These are phyloP conservation scores for Oeneis ivallda DNA, from an alignment of 2,888 invertebrate genomes.

Conservation along the genomic window DNA sequence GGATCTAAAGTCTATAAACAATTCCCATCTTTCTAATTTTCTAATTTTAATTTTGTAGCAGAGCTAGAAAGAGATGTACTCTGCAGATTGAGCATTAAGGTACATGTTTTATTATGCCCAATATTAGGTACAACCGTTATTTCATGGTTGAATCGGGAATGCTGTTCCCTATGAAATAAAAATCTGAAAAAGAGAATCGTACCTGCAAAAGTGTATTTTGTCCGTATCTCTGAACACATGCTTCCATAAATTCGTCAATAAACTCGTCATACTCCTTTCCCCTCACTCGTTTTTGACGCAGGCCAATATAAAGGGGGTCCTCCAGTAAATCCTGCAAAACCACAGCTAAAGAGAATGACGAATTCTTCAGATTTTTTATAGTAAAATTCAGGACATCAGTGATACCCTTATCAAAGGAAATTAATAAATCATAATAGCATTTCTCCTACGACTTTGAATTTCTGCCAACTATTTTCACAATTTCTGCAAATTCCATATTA, in stretches of 20 bases:
- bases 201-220: conserved; percentile 91
- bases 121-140: no score
- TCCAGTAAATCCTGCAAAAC: conserved; percentile 87
- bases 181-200: no score
- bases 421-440: not conserved
- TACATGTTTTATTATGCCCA: no score
- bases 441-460: not conserved
- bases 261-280: conserved; percentile 95
- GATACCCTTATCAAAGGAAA: not conserved
- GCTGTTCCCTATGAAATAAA: no score
- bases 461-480: not conserved
- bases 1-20: no score
- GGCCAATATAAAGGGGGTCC: conserved; percentile 97
- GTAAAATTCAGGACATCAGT: no score
- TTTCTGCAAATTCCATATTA: not conserved
- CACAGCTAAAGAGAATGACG: not conserved
- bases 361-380: not conserved
- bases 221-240: conserved; percentile 92
- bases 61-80: not conserved
- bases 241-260: conserved; percentile 98
- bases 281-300: conserved; percentile 91
- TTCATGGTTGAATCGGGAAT: no score
- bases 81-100: no score
- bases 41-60: no score
- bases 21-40: no score